Percentiles rank a stretch among this genome's conserved stretches.
These are phyloP conservation scores for Macroramphosus scolopax DNA, from an alignment of 2,797 vertebrate genomes.

Conservation along the genomic window DNA sequence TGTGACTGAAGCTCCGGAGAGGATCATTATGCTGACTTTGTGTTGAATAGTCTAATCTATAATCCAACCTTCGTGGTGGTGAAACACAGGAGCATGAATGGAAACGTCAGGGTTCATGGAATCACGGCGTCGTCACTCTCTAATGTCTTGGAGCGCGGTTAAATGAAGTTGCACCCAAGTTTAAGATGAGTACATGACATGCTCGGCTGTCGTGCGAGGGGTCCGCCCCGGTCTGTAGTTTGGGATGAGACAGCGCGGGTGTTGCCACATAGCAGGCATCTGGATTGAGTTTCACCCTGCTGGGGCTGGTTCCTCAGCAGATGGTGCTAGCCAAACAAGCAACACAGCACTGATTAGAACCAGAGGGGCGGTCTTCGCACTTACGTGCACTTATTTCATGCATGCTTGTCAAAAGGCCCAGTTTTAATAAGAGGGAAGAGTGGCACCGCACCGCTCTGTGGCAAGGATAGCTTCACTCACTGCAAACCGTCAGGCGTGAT, in stretches of 20 bases:
- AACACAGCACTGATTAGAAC: conserved; percentile 67
- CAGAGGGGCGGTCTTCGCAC: conserved; percentile 59
- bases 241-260: conserved; percentile 47
- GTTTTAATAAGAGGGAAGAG: conserved; percentile 57
- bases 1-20: no score
- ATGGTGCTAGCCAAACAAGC: conserved; percentile 72
- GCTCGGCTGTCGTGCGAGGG: conserved; percentile 2
- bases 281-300: conserved; percentile 70
- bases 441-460: conserved; percentile 19
- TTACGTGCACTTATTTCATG: conserved; percentile 51
- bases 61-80: conserved; percentile 2
- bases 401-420: conserved; percentile 58
- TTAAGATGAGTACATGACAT: conserved; percentile 2
- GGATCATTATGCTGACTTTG: neutral
- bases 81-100: conserved; percentile 8
- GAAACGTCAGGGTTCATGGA: neutral
- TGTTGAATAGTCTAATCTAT: neutral
- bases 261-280: conserved; percentile 73
- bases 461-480: conserved; percentile 34
- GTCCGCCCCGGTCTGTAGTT: conserved; percentile 17
- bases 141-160: no score
- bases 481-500: conserved; percentile 19
- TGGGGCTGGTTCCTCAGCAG: conserved; percentile 64
- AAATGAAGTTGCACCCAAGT: no score
- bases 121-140: no score